Evolutionary conservation across 2,797 vertebrate genomes (phyloP), one percentile per base, ranked within the genome.

Genomic region (Eurystomus glaucurus): DNA sequence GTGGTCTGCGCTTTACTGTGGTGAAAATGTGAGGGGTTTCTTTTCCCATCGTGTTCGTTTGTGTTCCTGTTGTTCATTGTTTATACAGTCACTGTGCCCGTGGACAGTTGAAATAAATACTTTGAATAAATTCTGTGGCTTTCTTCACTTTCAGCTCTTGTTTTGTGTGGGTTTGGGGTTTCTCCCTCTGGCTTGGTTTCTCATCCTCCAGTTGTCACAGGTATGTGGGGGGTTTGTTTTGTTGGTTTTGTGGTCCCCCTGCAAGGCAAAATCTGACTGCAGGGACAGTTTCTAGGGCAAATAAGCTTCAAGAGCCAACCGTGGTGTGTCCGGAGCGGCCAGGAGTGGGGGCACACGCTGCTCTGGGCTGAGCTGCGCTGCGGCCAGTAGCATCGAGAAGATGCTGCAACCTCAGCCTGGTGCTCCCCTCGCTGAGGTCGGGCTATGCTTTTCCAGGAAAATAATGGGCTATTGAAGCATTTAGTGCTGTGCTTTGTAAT

Each of bases 1-100:
- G 94, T 98, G 97, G 97, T 97, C 98, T 97, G 74, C 96, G 68
- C 91, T 96, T 97, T 96, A 94, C 95, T 97, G 57, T 90, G 93
- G 74, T 92, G 87, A 97, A 96, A 98, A 97, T 78, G 92, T n/a
- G 60, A 91, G 95, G 82, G 76, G 83, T 82, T 79, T 85, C 90
- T 93, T 94, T 96, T 97, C 97, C 96, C 94, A 95, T 93, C 84
- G 83, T 85, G 95, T 94, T 96, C 96, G 39, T 94, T 97, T 95
- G 66, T 95, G 95, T 97, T 97, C 65, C 92, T 21, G 95, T 96
- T 29, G 21, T 46, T 95, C 55, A 6, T 21, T 91, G 77, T 85
- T 97, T 93, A 79, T 94, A 82, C 60, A 88, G 35, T 74, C 66
- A 35, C 75, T 50, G 28, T 82, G 88, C 41, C 88, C 91, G 81